phyloP scores from a whole-genome alignment of 2,797 vertebrate genomes.

The Threskiornis aethiopicus region DNA sequence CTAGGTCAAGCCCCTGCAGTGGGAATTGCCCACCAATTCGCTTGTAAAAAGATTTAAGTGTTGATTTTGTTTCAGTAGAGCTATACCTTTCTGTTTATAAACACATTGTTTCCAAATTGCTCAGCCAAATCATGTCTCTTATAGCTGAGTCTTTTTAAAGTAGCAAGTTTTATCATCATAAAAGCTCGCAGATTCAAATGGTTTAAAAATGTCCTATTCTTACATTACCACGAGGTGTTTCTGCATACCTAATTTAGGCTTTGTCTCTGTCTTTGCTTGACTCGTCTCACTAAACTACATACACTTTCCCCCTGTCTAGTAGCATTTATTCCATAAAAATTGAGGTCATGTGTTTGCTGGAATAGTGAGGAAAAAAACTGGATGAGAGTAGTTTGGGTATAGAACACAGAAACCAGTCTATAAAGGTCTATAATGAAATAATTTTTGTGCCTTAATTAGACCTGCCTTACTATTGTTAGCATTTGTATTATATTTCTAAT shows the following conservation, averaged over 20 bases:
- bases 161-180: background rate
- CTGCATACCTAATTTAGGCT: background rate
- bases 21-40: background rate
- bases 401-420: background rate
- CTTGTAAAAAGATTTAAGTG: background rate
- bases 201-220: background rate
- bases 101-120: background rate
- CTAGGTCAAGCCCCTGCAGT: background rate
- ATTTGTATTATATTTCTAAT: background rate
- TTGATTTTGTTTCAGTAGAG: background rate
- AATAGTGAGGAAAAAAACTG: background rate
- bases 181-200: background rate
- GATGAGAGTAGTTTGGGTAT: background rate
- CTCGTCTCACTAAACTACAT: background rate
- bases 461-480: background rate
- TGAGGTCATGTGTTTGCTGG: background rate
- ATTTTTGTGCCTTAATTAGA: background rate
- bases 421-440: background rate
- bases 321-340: background rate
- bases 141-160: background rate
- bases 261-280: background rate
- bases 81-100: background rate
- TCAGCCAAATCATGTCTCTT: background rate
- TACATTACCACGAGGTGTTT: background rate
- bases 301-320: background rate